Evolutionary conservation across 2,113 vertebrate genomes (phyloP), one percentile per base, ranked within the genome.

Genomic region (Mesocricetus auratus): DNA sequence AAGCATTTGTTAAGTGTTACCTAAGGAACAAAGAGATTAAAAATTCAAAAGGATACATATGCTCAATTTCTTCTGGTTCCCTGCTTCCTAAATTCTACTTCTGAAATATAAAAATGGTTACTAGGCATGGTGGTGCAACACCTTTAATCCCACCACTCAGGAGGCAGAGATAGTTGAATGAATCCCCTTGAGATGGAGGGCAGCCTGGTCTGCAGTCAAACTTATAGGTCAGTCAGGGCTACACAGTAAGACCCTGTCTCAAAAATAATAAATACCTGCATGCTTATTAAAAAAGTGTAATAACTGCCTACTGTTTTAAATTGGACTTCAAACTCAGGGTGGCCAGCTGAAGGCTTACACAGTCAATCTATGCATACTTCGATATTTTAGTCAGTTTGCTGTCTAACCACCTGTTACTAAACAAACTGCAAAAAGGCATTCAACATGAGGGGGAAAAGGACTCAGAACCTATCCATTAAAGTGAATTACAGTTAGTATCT

Each of bases 401-500:
- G 5, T 69, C 21, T 86, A 94, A 90, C 78, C 17, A 93, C 53
- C 60, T 8, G 66, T 79, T 94, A 88, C 19, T 31, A 56, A 87
- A 64, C 82, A 92, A 95, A 92, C 17, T 92, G 0, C 6, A 86
- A 85, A 89, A 69, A 90, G 4, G n/a, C 33, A n/a, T 74, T 96
- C 13, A 85, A 53, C 29, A 90, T 86, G 13, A 93, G 26, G 31
- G 33, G 0, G 90, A 50, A 87, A 50, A 94, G 74, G 15, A 92
- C 45, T 91, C 60, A 94, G 3, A 71, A 58, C 3, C 29, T 74
- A 87, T 82, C 31, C 90, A 92, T 73, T 56, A 83, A 53, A 68
- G 6, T 77, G 69, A 87, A 82, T 89, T 94, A 87, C 53, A 95
- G 58, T 94, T 68, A 74, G 29, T 87, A 89, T 78, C 15, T 94